phyloP scores from a whole-genome alignment of 1,140 invertebrate species.

The Megathymus violae region DNA sequence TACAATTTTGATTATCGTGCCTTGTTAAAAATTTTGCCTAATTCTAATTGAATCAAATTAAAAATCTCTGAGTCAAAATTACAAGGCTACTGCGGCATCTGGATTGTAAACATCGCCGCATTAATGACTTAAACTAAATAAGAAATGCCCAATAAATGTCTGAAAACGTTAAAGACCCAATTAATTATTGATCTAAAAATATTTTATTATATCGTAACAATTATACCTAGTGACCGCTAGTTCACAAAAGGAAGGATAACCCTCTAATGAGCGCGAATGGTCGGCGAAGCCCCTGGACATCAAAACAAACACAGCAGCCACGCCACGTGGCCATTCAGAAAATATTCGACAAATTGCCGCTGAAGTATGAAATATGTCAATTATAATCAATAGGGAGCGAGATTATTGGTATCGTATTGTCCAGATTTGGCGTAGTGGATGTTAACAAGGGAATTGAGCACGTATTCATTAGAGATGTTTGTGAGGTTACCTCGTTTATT shows the following conservation, averaged over 20 bases:
- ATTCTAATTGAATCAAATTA: no score
- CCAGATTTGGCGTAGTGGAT: conserved; percentile 50
- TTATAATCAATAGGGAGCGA: conserved; percentile 77
- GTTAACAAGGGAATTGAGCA: conserved; percentile 48
- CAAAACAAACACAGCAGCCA: conserved; percentile 74
- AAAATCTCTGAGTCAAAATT: no score
- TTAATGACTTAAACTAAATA: no score
- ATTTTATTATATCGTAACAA: conserved; percentile 12
- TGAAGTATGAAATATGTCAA: conserved; percentile 78
- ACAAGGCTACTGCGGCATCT: no score
- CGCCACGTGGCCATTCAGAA: conserved; percentile 66
- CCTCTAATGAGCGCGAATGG: conserved; percentile 60
- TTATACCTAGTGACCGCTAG: conserved; percentile 30
- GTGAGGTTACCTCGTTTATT: conserved; percentile 9
- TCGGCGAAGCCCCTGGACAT: conserved; percentile 66
- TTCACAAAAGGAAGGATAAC: conserved; percentile 42
- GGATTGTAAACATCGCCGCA: no score
- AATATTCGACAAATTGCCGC: conserved; percentile 69
- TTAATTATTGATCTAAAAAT: background rate
- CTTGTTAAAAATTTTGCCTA: no score
- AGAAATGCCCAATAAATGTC: no score
- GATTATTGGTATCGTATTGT: conserved; percentile 77
- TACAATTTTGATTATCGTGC: no score
- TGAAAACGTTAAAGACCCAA: no score
- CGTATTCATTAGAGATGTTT: conserved; percentile 34